Evolutionary conservation across 2,888 invertebrate genomes (phyloP).

Genomic region (Scaeva pyrastri): DNA sequence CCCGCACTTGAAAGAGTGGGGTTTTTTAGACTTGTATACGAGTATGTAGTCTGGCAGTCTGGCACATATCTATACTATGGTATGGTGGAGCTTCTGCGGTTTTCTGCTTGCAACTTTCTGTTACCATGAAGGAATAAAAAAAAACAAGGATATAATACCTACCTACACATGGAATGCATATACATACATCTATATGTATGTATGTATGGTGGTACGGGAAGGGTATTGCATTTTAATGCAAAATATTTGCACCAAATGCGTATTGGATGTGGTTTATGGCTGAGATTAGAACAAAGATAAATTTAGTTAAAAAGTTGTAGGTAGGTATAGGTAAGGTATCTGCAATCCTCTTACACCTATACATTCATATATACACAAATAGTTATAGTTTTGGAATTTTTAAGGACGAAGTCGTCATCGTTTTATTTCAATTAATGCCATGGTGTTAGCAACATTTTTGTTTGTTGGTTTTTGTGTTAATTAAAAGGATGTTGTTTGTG

Average conservation of each 20-base stretch:
- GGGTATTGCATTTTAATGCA: constrained; percentile 34
- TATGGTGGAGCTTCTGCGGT: constrained; percentile 48
- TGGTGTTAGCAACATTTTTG: not conserved
- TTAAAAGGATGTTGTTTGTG: not conserved
- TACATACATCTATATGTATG: too few species aligned
- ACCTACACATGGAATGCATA: too few species aligned
- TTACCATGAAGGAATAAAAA: not conserved
- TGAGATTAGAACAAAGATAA: constrained; percentile 62
- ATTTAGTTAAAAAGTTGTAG: constrained; percentile 47
- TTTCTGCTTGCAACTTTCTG: constrained; percentile 40
- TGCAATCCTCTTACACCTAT: too few species aligned
- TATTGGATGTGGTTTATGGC: constrained; percentile 58
- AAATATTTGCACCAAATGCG: constrained; percentile 51
- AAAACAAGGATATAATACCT: not conserved
- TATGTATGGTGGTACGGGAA: too few species aligned
- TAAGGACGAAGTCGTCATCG: not conserved
- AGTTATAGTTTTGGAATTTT: constrained; percentile 3
- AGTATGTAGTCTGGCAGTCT: constrained; percentile 20
- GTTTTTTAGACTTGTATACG: not conserved
- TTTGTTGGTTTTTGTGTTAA: not conserved
- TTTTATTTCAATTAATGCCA: constrained; percentile 54
- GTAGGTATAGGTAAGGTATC: too few species aligned
- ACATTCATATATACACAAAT: too few species aligned
- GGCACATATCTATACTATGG: constrained; percentile 24
- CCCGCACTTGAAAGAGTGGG: constrained; percentile 45